A percentile compares a stretch with the other conserved stretches of the same genome.
Evolutionary conservation across 2,797 vertebrate genomes (phyloP).

Genomic region (Pseudomugil gertrudae): DNA sequence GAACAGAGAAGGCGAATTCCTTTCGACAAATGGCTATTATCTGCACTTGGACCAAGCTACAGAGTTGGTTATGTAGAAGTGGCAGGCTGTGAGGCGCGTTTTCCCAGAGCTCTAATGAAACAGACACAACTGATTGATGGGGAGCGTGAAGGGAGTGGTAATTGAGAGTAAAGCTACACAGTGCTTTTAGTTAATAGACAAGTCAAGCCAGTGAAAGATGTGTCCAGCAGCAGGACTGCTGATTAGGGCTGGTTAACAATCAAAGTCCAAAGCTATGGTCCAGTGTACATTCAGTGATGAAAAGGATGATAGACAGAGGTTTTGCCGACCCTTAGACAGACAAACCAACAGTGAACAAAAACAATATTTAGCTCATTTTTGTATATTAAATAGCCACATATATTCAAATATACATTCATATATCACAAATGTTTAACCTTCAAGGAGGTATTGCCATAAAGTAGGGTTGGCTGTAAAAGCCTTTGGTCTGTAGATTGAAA

Average conservation of each 20-base stretch:
- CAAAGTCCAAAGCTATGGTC: constrained; percentile 41
- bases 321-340: constrained; percentile 47
- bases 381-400: constrained; percentile 60
- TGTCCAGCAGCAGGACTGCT: constrained; percentile 72
- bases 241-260: constrained; percentile 79
- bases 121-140: constrained; percentile 79
- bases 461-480: constrained; percentile 52
- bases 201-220: constrained; percentile 83
- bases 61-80: constrained; percentile 45
- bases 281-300: constrained; percentile 74
- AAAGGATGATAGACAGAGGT: constrained; percentile 38
- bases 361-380: constrained; percentile 54
- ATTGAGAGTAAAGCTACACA: constrained; percentile 83
- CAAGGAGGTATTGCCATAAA: constrained; percentile 50
- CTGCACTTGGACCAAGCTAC: constrained; percentile 32
- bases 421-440: constrained; percentile 69
- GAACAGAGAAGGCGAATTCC: constrained; percentile 32
- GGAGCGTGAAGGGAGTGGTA: constrained; percentile 79
- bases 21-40: constrained; percentile 36
- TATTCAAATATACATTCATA: constrained; percentile 58
- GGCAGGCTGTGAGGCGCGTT: constrained; percentile 30
- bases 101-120: constrained; percentile 73
- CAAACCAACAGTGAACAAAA: constrained; percentile 56
- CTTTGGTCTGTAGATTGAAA: constrained; percentile 16
- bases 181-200: constrained; percentile 86